A percentile compares a stretch with the other conserved stretches of the same genome.
Conservation (phyloP, 2,797 vertebrate genomes). For the Florisuga fusca region DNA sequence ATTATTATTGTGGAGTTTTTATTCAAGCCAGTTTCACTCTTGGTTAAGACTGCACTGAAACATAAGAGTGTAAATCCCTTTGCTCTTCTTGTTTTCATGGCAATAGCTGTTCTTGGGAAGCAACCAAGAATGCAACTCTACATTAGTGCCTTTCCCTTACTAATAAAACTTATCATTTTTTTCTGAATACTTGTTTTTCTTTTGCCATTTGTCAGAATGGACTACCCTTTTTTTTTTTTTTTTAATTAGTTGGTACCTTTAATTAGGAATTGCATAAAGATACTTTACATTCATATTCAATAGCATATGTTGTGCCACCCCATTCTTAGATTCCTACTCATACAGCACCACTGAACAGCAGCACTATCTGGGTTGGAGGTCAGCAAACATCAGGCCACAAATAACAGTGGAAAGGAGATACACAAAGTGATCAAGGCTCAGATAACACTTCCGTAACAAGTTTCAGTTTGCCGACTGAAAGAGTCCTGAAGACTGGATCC, state of each 20-base stretch:
- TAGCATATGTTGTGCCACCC: neutral
- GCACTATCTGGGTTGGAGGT: neutral
- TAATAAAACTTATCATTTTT: neutral
- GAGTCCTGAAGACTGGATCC: neutral
- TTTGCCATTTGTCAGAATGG: neutral
- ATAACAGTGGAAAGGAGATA: neutral
- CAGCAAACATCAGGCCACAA: neutral
- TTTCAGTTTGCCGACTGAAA: neutral
- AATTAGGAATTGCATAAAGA: neutral
- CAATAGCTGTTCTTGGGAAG: neutral
- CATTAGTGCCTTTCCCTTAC: neutral
- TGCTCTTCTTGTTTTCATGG: slow-evolving; percentile 23
- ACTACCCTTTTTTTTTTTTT: neutral
- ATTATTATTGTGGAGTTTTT: neutral
- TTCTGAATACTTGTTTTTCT: neutral
- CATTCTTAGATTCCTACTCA: neutral
- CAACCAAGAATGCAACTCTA: neutral
- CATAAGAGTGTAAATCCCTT: neutral
- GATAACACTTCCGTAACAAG: neutral
- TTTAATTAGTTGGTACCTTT: neutral
- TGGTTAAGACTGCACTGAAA: neutral
- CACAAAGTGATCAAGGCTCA: neutral
- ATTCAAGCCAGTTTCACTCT: neutral
- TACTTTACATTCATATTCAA: neutral
- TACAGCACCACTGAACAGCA: neutral